phyloP scores from a whole-genome alignment of 2,113 vertebrate genomes.

The Phylloscopus whistleri region DNA sequence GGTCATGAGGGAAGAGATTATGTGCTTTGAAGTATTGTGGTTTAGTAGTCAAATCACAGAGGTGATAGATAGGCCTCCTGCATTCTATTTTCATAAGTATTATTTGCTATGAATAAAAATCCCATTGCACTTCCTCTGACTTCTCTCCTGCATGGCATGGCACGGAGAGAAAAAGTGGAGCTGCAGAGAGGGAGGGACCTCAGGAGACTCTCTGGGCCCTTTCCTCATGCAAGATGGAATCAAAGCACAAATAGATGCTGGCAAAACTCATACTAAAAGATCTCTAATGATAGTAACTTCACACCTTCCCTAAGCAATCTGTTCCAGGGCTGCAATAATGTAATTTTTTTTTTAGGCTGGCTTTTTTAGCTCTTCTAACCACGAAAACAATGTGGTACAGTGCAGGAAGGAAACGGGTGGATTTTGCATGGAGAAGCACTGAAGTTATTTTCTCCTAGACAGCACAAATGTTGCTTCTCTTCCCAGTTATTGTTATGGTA shows the following conservation, averaged over 20 bases:
- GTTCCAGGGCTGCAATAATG: not conserved
- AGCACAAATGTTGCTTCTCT: not conserved
- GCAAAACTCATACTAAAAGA: not conserved
- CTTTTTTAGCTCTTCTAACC: not conserved
- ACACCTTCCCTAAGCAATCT: not conserved
- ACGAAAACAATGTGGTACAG: not conserved
- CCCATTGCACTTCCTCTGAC: not conserved
- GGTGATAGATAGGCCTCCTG: not conserved
- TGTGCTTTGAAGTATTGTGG: not conserved
- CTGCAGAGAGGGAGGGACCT: not conserved
- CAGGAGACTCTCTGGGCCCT: not conserved
- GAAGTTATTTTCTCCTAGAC: not conserved
- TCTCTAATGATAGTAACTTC: conserved; percentile 37
- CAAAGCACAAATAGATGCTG: not conserved
- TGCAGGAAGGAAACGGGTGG: not conserved
- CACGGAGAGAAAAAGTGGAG: not conserved
- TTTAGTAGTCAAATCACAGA: conserved; percentile 10
- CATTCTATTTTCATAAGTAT: not conserved
- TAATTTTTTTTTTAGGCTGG: not conserved
- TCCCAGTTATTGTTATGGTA: not conserved
- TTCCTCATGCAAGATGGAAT: not conserved
- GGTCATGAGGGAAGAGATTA: not conserved
- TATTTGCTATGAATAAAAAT: conserved; percentile 19
- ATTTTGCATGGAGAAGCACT: not conserved
- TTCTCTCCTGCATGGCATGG: not conserved